Conservation (phyloP, 2,888 invertebrate species). For the Drosophila multiciliata region DNA sequence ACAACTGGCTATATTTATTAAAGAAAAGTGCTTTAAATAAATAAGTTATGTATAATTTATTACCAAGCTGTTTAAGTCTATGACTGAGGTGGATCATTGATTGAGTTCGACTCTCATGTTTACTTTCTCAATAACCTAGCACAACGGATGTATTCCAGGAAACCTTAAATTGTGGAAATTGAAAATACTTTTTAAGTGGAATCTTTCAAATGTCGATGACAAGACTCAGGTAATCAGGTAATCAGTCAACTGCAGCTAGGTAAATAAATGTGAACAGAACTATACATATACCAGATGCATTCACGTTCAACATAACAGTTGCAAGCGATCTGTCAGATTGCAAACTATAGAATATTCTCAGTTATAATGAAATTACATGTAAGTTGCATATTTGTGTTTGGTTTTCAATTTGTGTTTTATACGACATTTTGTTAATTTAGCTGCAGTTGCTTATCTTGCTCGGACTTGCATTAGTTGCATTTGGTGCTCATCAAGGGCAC, state of each 20-base stretch:
- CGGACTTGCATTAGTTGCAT: constrained; percentile 3
- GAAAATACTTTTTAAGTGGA: background rate
- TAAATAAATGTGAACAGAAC: background rate
- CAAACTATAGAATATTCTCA: background rate
- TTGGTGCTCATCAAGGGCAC: background rate
- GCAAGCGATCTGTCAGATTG: background rate
- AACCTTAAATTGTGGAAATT: background rate
- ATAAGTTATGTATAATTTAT: background rate
- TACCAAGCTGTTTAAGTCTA: background rate
- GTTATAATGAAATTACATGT: constrained; percentile 51
- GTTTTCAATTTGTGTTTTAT: background rate
- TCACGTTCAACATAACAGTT: constrained; percentile 23
- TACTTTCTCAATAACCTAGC: background rate
- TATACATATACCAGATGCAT: constrained; percentile 46
- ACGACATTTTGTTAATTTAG: background rate
- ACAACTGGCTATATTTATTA: background rate
- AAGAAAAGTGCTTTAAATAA: background rate
- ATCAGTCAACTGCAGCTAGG: background rate
- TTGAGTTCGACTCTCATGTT: background rate
- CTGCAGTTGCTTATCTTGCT: background rate
- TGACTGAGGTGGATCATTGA: background rate
- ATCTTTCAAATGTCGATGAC: background rate
- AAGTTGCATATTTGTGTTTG: background rate
- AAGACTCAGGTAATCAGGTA: background rate
- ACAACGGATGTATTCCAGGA: background rate